These are phyloP conservation scores for Garrulus glandarius DNA, from an alignment of 2,797 vertebrate species.

Conservation along the genomic window DNA sequence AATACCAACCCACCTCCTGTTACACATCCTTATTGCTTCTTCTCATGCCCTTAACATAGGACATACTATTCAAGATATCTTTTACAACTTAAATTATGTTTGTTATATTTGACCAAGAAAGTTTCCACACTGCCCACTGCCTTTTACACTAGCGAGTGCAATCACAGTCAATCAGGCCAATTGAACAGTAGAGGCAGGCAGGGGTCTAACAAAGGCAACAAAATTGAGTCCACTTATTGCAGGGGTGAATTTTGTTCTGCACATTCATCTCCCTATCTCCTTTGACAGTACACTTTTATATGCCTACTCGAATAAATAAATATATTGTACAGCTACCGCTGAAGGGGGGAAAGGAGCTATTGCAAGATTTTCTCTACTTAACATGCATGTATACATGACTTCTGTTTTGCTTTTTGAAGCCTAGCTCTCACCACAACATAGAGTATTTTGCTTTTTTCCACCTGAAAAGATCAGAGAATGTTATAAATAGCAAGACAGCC, in stretches of 20 bases:
- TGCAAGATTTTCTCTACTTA: background rate
- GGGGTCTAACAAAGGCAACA: background rate
- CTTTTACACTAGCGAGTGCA: background rate
- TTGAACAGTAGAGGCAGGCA: background rate
- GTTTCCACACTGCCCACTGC: background rate
- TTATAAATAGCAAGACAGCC: background rate
- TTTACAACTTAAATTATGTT: background rate
- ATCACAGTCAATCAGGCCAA: background rate
- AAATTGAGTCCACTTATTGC: background rate
- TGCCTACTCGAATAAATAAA: background rate
- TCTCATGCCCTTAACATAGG: background rate
- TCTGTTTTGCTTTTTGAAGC: background rate
- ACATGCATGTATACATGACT: background rate
- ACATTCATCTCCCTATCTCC: background rate
- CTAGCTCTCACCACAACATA: background rate
- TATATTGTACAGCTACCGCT: background rate
- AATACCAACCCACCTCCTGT: background rate
- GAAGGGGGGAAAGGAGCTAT: background rate
- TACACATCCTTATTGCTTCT: background rate
- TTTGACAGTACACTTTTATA: background rate
- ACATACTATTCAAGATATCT: background rate
- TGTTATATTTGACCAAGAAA: background rate
- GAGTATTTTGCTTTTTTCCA: background rate
- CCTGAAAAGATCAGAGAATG: background rate
- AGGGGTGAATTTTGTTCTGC: background rate